Evolutionary conservation across 2,797 vertebrate species (phyloP).

Genomic region (Gadopsis marmoratus): DNA sequence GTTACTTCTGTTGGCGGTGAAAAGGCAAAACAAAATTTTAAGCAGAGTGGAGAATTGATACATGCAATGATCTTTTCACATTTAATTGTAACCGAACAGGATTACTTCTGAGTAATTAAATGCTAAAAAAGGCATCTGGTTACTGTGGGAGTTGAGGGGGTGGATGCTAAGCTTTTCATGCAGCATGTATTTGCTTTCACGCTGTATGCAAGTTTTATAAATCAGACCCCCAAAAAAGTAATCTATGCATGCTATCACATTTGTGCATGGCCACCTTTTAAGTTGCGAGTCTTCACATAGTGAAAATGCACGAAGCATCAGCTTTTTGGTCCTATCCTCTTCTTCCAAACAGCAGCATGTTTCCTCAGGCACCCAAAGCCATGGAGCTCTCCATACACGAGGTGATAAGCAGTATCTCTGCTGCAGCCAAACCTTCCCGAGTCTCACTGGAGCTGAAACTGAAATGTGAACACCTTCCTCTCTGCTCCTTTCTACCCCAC

Average conservation of each 20-base stretch:
- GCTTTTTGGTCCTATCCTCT: slow-evolving; percentile 23
- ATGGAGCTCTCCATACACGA: slow-evolving; percentile 56
- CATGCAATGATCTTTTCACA: slow-evolving; percentile 32
- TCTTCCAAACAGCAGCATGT: slow-evolving; percentile 30
- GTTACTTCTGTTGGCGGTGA: slow-evolving; percentile 39
- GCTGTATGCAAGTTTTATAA: slow-evolving; percentile 28
- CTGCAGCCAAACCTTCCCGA: slow-evolving; percentile 62
- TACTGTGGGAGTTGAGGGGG: slow-evolving; percentile 18
- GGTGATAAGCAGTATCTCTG: slow-evolving; percentile 73
- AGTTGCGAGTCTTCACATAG: slow-evolving; percentile 9
- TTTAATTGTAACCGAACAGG: slow-evolving; percentile 23
- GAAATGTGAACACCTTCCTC: slow-evolving; percentile 54
- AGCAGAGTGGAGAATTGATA: slow-evolving; percentile 29
- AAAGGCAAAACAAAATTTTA: slow-evolving; percentile 36
- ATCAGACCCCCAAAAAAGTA: slow-evolving; percentile 10
- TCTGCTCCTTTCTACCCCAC: slow-evolving; percentile 25
- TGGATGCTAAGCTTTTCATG: slow-evolving; percentile 13
- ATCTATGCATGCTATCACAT: slow-evolving; percentile 26
- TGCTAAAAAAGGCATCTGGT: slow-evolving; percentile 29
- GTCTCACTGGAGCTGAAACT: slow-evolving; percentile 61
- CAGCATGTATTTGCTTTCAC: slow-evolving; percentile 7
- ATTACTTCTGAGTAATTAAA: slow-evolving; percentile 35
- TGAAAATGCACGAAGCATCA: slow-evolving; percentile 16
- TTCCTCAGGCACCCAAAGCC: slow-evolving; percentile 57
- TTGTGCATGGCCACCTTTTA: slow-evolving; percentile 26